Percentiles rank a stretch among this genome's conserved stretches.
These are phyloP conservation scores for Fringilla coelebs DNA, from an alignment of 2,797 vertebrate species.

Conservation along the genomic window DNA sequence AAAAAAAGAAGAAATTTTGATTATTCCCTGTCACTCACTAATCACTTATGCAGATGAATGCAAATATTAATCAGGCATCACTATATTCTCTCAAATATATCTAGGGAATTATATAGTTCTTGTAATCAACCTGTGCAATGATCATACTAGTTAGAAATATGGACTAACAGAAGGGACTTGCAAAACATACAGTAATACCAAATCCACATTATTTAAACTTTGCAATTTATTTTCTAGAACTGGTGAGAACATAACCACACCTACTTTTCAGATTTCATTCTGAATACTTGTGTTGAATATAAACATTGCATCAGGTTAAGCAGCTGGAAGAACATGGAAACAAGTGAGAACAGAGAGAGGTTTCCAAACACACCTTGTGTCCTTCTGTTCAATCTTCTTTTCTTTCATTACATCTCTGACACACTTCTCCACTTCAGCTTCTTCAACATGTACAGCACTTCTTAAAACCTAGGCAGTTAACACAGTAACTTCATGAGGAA, in stretches of 20 bases:
- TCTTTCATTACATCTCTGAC: slow-evolving; percentile 84
- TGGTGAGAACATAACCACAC: neutral
- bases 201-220: neutral
- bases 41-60: neutral
- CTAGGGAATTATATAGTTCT: neutral
- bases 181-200: neutral
- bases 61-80: neutral
- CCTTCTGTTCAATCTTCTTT: slow-evolving; percentile 85
- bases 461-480: slow-evolving; percentile 80
- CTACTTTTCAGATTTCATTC: neutral
- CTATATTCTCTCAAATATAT: neutral
- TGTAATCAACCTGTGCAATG: neutral
- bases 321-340: neutral
- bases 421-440: slow-evolving; percentile 77
- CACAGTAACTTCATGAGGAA: neutral
- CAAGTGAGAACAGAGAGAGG: neutral
- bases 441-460: slow-evolving; percentile 73
- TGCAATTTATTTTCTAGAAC: neutral
- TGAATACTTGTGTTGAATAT: neutral
- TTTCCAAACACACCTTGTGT: slow-evolving; percentile 77
- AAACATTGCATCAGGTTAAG: neutral
- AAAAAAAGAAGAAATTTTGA: neutral
- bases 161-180: neutral
- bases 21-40: neutral
- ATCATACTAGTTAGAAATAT: neutral